Evolutionary conservation across 2,113 vertebrate genomes (phyloP).

Genomic region (Rhipidura dahli): DNA sequence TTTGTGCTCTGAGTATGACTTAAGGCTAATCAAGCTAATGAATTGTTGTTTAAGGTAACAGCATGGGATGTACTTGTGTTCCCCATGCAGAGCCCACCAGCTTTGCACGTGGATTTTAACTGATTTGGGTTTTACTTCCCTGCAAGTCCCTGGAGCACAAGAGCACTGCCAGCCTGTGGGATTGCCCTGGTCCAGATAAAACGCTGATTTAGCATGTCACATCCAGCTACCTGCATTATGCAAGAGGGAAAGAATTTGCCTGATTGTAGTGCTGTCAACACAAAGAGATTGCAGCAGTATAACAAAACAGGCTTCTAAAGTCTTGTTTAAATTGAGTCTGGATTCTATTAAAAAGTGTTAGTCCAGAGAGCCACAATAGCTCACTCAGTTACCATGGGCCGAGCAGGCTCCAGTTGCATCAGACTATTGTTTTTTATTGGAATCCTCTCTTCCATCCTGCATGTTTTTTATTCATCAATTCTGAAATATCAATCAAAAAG

Average conservation of each 20-base stretch:
- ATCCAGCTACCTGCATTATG: conserved; percentile 25
- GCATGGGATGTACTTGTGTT: not conserved
- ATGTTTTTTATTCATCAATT: not conserved
- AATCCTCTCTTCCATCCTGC: not conserved
- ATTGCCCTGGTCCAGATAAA: not conserved
- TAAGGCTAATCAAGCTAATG: not conserved
- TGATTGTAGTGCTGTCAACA: conserved; percentile 21
- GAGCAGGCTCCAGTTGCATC: conserved; percentile 16
- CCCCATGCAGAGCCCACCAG: not conserved
- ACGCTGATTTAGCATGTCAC: not conserved
- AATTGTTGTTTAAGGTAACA: not conserved
- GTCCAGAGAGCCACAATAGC: not conserved
- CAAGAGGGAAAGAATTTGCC: conserved; percentile 30
- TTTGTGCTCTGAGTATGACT: not conserved
- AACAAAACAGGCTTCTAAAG: not conserved
- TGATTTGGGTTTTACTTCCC: not conserved
- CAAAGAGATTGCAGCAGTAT: not conserved
- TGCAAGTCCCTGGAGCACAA: fast-evolving
- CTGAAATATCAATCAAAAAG: not conserved
- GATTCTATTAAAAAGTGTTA: conserved; percentile 32
- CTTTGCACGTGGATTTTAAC: not conserved
- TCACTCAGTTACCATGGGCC: not conserved
- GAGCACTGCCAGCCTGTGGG: not conserved
- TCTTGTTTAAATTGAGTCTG: conserved; percentile 29
- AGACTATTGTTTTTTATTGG: conserved; percentile 12